These are phyloP conservation scores for Acronicta alni DNA, from an alignment of 2,888 invertebrate genomes.

Conservation along the genomic window DNA sequence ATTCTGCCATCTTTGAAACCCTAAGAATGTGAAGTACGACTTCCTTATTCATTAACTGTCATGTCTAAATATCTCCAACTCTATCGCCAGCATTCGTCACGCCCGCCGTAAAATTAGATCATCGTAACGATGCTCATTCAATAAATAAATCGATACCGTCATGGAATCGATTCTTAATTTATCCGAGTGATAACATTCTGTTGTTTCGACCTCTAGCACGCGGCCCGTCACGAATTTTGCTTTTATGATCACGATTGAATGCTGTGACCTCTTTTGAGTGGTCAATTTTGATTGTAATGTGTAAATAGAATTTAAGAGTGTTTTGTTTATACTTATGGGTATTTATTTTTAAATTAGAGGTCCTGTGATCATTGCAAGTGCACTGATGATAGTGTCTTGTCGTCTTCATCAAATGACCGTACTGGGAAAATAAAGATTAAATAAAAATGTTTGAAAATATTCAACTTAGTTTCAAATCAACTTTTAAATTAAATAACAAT, in stretches of 20 bases:
- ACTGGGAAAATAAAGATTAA: no score
- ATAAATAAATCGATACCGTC: slow-evolving; percentile 72
- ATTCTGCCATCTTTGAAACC: no score
- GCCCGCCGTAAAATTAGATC: slow-evolving; percentile 77
- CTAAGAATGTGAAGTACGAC: no score
- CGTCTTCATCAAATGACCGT: no score
- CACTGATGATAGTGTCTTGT: background rate
- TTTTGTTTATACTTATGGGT: slow-evolving; percentile 41
- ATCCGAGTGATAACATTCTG: slow-evolving; percentile 72
- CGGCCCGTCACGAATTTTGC: slow-evolving; percentile 67
- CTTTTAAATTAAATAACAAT: no score
- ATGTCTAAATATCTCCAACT: slow-evolving; percentile 25
- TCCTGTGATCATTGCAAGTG: background rate
- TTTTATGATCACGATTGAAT: slow-evolving; percentile 62
- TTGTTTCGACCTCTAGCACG: slow-evolving; percentile 65
- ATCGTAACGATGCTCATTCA: slow-evolving; percentile 66
- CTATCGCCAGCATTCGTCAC: slow-evolving; percentile 58
- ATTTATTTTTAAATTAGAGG: slow-evolving; percentile 18
- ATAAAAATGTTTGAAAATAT: no score
- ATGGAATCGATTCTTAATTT: slow-evolving; percentile 72
- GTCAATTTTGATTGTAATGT: slow-evolving; percentile 50
- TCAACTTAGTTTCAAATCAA: no score
- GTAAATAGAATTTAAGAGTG: slow-evolving; percentile 34
- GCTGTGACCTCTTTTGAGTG: slow-evolving; percentile 55
- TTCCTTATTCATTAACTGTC: background rate